Base-by-base conservation (phyloP, 2,888 invertebrate genomes). In the Cheiracanthium punctorium region DNA sequence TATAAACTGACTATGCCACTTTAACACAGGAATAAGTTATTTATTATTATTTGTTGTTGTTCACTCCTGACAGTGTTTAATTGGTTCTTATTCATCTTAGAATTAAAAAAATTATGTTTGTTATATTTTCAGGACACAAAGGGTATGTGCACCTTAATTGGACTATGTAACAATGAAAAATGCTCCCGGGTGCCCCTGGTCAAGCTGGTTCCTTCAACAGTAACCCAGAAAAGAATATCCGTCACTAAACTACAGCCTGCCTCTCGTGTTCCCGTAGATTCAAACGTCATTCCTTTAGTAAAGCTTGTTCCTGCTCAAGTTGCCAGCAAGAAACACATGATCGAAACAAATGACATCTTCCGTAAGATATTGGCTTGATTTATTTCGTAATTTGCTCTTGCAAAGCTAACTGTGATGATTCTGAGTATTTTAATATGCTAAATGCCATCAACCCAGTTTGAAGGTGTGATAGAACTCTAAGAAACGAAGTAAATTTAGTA, bases 141-240 rank as follows among this genome's bases (percentile, higher is more conserved):
- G 75, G 85, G 85, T 30, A 75, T 86, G 80, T 86, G 85, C 24
- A 86, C 85, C 37, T 73, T 86, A 0, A 80, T 86, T 32, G 80
- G 94, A 10, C 92, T 96, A 67, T 96, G 96, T 89, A 65, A 69
- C 30, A 67, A 71, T 69, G 73, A 65, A 14, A 20, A 43, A 1
- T 79, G 79, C 41, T 20, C 65, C 10, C n/a, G 24, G 52, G 10
- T 64, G 17, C 79, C 84, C 0, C 52, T 86, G 0, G 65, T 86
- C 8, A 70, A 80, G 37, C 8, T 86, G 24, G 20, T 76, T 24
- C 85, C 85, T 29, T 75, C 48, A 2, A 2, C 20, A 24, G 65
- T 80, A 48, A 24, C 65, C 10, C 20, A 14, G 4, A 86, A 30
- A 37, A 75, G 37, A 48, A 28, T 86, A 2, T 74, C 85, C 17